Base-by-base conservation (phyloP, 2,113 vertebrate genomes). In the Apteryx owenii region DNA sequence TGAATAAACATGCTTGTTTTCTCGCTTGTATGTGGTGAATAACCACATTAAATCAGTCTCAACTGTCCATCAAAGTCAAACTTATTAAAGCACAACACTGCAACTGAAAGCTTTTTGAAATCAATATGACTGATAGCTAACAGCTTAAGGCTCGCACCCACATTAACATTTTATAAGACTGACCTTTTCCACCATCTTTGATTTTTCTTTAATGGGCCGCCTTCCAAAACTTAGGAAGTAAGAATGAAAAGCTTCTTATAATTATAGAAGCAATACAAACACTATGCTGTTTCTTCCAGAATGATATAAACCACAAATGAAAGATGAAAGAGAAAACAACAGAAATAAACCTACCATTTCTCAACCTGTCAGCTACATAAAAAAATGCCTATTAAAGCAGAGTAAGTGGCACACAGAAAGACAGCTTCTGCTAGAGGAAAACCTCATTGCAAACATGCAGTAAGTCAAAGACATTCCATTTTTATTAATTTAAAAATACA, bases 161-260 rank as follows among this genome's bases (percentile, higher is more conserved):
- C 9, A 71, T 93, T 93, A 96, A 72, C 82, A 72, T 96, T 94
- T 90, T 94, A 87, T 94, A 94, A 91, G 93, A 86, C 56, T 97
- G 86, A 94, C 81, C 72, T 96, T 97, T 97, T 93, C 78, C 66
- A 90, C 53, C 14, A 31, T 62, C 81, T 95, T 95, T 94, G 76
- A 93, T 87, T 96, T 95, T 88, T 88, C n/a, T 77, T 92, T 93
- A 95, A 93, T 73, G 18, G 72, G 7, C 4, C 38, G 38, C 19
- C 7, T 87, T 93, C 60, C 0, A 2, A 79, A 95, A 84, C 7
- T 28, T 70, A 56, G 53, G 51, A 90, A 91, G 61, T 5, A 88
- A 87, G 56, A 87, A 86, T 69, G 21, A 87, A 90, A 58, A 64
- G 12, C 17, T 93, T 69, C 61, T 90, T 51, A 44, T 78, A 10